Evolutionary conservation across 2,113 vertebrate species (phyloP).

Genomic region (Elephantulus edwardii): DNA sequence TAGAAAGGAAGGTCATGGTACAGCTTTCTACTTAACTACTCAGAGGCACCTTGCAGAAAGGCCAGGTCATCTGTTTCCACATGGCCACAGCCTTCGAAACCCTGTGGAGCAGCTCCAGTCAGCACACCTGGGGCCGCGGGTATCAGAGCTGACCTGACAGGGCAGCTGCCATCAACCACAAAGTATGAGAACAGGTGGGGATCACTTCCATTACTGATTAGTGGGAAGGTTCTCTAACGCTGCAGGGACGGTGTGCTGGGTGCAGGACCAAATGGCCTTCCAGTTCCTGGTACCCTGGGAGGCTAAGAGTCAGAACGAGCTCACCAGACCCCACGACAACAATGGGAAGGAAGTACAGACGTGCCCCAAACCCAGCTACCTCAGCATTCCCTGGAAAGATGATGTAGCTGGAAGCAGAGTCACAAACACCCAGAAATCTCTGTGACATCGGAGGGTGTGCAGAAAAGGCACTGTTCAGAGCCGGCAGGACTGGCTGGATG

Average conservation of each 20-base stretch:
- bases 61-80: neutral
- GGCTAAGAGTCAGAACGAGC: neutral
- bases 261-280: too few species aligned
- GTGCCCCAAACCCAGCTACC: neutral
- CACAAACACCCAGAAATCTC: neutral
- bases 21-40: neutral
- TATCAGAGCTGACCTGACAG: neutral
- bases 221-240: too few species aligned
- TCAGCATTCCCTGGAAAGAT: neutral
- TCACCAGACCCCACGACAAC: neutral
- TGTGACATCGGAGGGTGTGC: fast-evolving
- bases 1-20: neutral
- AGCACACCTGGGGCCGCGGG: neutral
- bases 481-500: neutral
- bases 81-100: neutral
- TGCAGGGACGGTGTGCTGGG: too few species aligned
- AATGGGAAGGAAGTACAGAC: neutral
- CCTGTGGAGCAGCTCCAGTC: neutral
- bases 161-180: neutral
- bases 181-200: neutral
- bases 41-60: neutral
- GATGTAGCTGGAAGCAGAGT: neutral
- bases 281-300: too few species aligned
- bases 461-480: neutral
- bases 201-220: neutral